Conservation (phyloP, 2,888 invertebrate species). For the Conops quadrifasciatus region DNA sequence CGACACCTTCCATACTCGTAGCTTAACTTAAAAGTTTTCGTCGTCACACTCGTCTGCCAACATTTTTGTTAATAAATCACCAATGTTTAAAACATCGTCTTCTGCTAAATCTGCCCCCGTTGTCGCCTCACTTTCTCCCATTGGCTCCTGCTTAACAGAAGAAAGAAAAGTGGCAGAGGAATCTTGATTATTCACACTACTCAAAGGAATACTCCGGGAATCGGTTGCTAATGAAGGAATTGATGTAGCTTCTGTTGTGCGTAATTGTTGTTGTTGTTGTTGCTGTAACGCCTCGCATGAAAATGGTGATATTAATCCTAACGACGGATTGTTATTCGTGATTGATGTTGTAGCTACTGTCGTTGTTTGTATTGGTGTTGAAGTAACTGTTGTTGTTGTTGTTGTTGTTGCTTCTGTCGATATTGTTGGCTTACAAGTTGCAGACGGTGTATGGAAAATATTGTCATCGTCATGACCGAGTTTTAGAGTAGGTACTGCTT, state of each 20-base stretch:
- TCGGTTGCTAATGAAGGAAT: too few relatives aligned
- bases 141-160: constrained; percentile 13
- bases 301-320: too few relatives aligned
- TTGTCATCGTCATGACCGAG: constrained; percentile 53
- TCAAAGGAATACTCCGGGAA: too few relatives aligned
- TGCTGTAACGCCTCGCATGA: too few relatives aligned
- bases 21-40: constrained; percentile 1
- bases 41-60: background rate
- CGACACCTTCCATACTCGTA: too few relatives aligned
- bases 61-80: constrained; percentile 14
- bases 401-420: background rate
- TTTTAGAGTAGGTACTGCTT: constrained; percentile 56
- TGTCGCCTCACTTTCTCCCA: background rate
- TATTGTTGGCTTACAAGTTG: constrained; percentile 17
- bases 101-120: background rate
- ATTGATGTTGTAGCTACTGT: background rate
- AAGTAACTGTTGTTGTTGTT: background rate
- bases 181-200: too few relatives aligned
- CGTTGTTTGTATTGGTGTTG: background rate
- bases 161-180: background rate
- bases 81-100: constrained; percentile 13
- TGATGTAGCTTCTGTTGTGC: too few relatives aligned
- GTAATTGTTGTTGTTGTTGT: background rate
- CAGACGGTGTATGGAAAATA: constrained; percentile 45
- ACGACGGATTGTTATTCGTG: too few relatives aligned